phyloP scores from a whole-genome alignment of 2,888 invertebrate genomes.

The Xestoiulus laeticollis region DNA sequence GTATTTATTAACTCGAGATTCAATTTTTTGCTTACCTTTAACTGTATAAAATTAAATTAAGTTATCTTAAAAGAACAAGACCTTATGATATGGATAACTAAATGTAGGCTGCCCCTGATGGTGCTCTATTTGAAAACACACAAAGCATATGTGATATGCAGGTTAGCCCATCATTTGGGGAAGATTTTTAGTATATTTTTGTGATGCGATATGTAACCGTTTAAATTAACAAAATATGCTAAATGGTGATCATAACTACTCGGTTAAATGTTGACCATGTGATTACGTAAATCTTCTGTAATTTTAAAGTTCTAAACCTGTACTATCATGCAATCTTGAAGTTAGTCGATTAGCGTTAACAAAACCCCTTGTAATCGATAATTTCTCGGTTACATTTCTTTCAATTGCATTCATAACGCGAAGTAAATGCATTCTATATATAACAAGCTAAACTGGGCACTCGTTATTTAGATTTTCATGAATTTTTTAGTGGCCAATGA shows the following conservation, averaged over 20 bases:
- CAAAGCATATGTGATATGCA: background rate
- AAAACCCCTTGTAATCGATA: too few species aligned
- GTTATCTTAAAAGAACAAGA: too few species aligned
- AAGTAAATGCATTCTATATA: background rate
- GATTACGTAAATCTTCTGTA: background rate
- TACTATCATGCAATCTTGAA: background rate
- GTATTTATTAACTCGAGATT: too few species aligned
- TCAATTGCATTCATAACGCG: background rate
- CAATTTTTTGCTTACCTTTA: too few species aligned
- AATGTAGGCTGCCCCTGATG: background rate
- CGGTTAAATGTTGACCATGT: background rate
- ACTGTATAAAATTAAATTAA: too few species aligned
- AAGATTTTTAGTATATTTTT: background rate
- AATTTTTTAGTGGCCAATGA: slow-evolving; percentile 9
- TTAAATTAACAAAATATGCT: too few species aligned
- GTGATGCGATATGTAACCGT: too few species aligned
- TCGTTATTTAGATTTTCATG: slow-evolving; percentile 10
- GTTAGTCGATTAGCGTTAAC: background rate
- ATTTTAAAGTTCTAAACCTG: background rate
- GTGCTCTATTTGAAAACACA: background rate
- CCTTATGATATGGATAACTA: too few species aligned
- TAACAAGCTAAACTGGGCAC: background rate
- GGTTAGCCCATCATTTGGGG: background rate
- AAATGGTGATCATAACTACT: too few species aligned
- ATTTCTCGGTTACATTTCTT: background rate